Conservation (phyloP, 2,888 invertebrate species). For the Rhorus exstirpatorius region DNA sequence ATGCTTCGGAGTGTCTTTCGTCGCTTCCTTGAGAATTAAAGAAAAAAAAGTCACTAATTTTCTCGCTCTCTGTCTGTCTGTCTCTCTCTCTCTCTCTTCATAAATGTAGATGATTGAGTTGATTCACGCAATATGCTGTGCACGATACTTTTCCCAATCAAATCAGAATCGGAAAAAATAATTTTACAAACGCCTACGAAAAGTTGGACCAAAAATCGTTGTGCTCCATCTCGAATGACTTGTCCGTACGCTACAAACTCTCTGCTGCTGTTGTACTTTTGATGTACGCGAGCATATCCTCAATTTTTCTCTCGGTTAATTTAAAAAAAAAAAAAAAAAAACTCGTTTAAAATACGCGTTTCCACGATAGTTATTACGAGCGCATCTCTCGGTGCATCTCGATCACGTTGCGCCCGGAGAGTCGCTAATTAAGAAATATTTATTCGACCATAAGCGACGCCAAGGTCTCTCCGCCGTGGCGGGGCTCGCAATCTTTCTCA, state of each 20-base stretch:
- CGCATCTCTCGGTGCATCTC: constrained; percentile 19
- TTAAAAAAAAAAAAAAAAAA: constrained; percentile 16
- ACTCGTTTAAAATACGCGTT: constrained; percentile 18
- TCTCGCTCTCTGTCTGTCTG: constrained; percentile 10
- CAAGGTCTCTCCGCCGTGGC: background rate
- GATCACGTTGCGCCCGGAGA: constrained; percentile 12
- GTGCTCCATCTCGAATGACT: no score
- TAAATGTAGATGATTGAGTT: no score
- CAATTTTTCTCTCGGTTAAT: background rate
- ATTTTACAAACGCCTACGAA: no score
- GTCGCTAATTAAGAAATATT: constrained; percentile 65
- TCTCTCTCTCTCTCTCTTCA: no score
- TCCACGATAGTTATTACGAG: constrained; percentile 42
- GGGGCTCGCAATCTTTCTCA: constrained; percentile 18
- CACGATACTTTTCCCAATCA: no score
- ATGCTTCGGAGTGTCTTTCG: background rate
- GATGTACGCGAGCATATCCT: background rate
- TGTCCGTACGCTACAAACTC: no score
- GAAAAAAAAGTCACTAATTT: constrained; percentile 19
- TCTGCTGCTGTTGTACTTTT: no score
- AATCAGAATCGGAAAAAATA: no score
- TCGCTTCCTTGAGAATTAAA: constrained; percentile 37
- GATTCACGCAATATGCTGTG: no score
- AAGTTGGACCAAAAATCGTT: no score
- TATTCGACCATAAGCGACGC: constrained; percentile 48